These are phyloP conservation scores for Periphyllus acericola DNA, from an alignment of 2,888 invertebrate genomes.

Conservation along the genomic window DNA sequence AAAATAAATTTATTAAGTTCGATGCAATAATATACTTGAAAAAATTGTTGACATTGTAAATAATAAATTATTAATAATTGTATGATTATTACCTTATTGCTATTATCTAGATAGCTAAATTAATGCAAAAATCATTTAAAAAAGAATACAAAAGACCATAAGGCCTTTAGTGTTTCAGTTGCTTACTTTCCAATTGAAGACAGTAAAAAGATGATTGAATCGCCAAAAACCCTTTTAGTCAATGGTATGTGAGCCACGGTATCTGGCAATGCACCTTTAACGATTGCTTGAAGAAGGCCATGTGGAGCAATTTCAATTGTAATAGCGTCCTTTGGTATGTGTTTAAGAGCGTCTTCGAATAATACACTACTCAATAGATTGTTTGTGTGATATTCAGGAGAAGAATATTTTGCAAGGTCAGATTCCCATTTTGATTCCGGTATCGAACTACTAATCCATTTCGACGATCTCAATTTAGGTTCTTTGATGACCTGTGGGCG, in stretches of 20 bases:
- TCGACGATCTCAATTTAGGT: slow-evolving; percentile 70
- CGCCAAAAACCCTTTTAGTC: slow-evolving; percentile 65
- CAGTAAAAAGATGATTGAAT: slow-evolving; percentile 11
- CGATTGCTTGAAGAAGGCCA: slow-evolving; percentile 72
- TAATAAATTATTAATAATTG: too few relatives aligned
- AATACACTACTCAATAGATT: slow-evolving; percentile 70
- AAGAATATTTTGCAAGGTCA: slow-evolving; percentile 71
- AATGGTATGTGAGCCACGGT: slow-evolving; percentile 70
- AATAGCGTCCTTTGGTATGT: slow-evolving; percentile 72
- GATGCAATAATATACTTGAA: too few relatives aligned
- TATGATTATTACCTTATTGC: too few relatives aligned
- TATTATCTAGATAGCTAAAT: too few relatives aligned
- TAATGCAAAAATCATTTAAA: too few relatives aligned
- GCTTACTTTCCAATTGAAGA: slow-evolving; percentile 25
- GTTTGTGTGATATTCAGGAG: slow-evolving; percentile 76
- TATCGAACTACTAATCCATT: slow-evolving; percentile 77
- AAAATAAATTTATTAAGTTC: too few relatives aligned
- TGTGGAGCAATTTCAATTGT: slow-evolving; percentile 74
- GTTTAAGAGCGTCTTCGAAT: slow-evolving; percentile 72
- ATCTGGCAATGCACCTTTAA: slow-evolving; percentile 70
- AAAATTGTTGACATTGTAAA: too few relatives aligned
- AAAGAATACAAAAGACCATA: too few relatives aligned
- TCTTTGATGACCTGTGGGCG: slow-evolving; percentile 68
- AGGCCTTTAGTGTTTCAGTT: too few relatives aligned
- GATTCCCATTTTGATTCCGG: slow-evolving; percentile 72